Base-by-base conservation (phyloP, 1,140 invertebrate species). In the Akabosia matsudoensis region DNA sequence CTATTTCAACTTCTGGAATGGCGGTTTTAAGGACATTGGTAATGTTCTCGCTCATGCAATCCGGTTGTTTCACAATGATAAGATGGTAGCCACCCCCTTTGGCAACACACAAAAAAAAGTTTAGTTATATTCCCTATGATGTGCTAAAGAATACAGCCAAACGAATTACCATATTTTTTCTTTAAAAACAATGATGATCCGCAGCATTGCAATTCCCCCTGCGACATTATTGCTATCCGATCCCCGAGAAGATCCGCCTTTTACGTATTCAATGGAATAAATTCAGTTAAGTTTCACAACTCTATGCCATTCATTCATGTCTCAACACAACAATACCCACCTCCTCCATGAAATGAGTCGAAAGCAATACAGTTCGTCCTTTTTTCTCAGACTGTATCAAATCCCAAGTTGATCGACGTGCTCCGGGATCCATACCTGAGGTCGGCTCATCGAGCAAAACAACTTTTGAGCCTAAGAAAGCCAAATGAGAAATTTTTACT, bases 351-450 rank as follows among this genome's bases (percentile, higher is more conserved):
- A 88, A 90, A 74, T 91, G 90, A 45, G 90, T 91, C 0, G 89
- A 89, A 14, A 91, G 82, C 10, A 91, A 79, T 70, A 90, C 86
- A 1, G 89, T 90, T 14, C 89, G 81, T 3, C 86, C 86, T 30
- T 81, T 85, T 83, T 77, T 84, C 86, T 82, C 61, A 85, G 81
- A 75, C 74, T 81, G 74, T 51, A 81, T 81, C 33, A 96, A 83
- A 83, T 97, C 92, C 97, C 97, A 98, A 3, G 96, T 90, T 71
- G 91, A 90, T 75, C 96, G 86, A 72, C 96, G 87, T 0, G 95
- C 94, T 81, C 94, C 91, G 1, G 97, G 95, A 87, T 99, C 97
- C 61, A 67, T 67, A 10, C 61, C 61, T 13, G 26, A 70, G 1
- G 79, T 81, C 1, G 80, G 80, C 51, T 81, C 80, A 85, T 97